phyloP scores from a whole-genome alignment of 2,797 vertebrate genomes.

The Sebastes paucispinis region DNA sequence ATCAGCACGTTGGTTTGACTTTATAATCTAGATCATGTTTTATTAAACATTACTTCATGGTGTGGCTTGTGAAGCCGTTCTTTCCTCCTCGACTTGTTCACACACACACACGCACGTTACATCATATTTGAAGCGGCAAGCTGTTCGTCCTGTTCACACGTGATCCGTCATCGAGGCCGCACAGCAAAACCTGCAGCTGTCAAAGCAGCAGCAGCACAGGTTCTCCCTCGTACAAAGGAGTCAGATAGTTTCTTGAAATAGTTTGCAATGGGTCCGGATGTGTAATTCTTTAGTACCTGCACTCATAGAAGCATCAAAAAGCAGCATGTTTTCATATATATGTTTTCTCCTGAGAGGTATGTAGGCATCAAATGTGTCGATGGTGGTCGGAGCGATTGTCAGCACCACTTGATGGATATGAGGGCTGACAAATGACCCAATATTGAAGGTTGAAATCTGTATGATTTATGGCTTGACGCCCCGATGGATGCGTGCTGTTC shows the following conservation, averaged over 20 bases:
- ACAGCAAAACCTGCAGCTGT: conserved; percentile 19
- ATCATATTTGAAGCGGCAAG: conserved; percentile 16
- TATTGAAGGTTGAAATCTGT: background rate
- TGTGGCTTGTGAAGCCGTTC: background rate
- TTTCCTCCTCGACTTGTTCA: conserved; percentile 18
- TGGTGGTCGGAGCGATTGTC: background rate
- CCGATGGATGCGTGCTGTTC: background rate
- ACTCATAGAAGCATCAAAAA: background rate
- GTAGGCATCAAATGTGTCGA: background rate
- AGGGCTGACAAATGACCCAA: background rate
- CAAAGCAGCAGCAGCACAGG: background rate
- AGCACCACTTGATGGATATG: background rate
- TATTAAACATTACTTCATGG: conserved; percentile 7
- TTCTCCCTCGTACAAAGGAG: background rate
- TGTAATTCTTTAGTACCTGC: background rate
- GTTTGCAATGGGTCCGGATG: background rate
- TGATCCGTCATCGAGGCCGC: conserved; percentile 23
- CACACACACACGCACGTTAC: conserved; percentile 5
- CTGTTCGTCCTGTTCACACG: conserved; percentile 35
- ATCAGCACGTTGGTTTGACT: background rate
- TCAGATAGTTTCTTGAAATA: background rate
- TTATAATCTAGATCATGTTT: conserved; percentile 1
- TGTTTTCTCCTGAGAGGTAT: background rate
- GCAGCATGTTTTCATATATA: background rate
- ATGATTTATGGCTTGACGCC: conserved; percentile 3